Evolutionary conservation across 1,140 invertebrate genomes (phyloP).

Genomic region (Mactra quadrangularis): DNA sequence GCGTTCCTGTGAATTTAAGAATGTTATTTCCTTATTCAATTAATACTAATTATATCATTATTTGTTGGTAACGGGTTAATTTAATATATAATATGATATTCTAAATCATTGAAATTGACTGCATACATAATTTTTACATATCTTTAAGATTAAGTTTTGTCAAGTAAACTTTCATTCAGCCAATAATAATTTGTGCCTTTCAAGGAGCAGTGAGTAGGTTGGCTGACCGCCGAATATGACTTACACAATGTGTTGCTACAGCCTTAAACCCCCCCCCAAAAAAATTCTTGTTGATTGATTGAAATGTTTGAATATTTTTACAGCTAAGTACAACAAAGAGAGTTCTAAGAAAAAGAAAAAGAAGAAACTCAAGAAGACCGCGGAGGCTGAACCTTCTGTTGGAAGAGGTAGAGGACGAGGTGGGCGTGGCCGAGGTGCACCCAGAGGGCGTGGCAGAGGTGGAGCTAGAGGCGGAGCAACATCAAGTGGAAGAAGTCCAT

Average conservation of each 20-base stretch:
- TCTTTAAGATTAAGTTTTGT: too few relatives aligned
- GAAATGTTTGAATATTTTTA: too few relatives aligned
- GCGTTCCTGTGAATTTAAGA: background rate
- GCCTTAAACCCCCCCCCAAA: too few relatives aligned
- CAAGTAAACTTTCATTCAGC: too few relatives aligned
- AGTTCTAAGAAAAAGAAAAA: slow-evolving; percentile 81
- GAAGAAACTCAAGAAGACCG: slow-evolving; percentile 61
- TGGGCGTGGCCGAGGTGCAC: slow-evolving; percentile 37
- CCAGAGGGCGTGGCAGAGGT: slow-evolving; percentile 28
- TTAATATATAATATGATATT: background rate
- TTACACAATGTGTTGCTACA: too few relatives aligned
- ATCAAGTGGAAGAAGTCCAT: slow-evolving; percentile 34
- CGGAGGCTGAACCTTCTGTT: background rate
- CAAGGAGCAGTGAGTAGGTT: too few relatives aligned
- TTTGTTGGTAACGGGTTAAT: background rate
- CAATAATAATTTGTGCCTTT: too few relatives aligned
- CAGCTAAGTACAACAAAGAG: slow-evolving; percentile 84
- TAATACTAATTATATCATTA: background rate
- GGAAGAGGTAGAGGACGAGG: slow-evolving; percentile 21
- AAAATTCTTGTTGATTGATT: too few relatives aligned
- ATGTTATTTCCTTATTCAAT: background rate
- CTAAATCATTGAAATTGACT: too few relatives aligned
- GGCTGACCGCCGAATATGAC: too few relatives aligned
- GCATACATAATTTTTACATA: too few relatives aligned
- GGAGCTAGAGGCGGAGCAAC: slow-evolving; percentile 41